Percentiles rank a stretch among this genome's conserved stretches.
These are phyloP conservation scores for Pomacea canaliculata DNA, from an alignment of 2,888 invertebrate genomes.

Conservation along the genomic window DNA sequence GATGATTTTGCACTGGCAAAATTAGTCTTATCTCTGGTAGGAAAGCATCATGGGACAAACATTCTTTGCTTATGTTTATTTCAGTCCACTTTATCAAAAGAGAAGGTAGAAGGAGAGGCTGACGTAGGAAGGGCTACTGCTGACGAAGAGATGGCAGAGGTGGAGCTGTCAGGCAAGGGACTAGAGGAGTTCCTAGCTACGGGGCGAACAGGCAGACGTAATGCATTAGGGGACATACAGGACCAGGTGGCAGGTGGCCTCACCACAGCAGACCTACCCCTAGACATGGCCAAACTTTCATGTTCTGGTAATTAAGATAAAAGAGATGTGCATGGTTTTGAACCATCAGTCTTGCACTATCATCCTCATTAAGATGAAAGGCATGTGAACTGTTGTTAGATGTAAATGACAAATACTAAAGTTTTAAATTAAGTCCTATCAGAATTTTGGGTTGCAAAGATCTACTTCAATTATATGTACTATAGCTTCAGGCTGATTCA, in stretches of 20 bases:
- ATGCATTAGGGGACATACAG: conserved; percentile 88
- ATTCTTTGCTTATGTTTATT: background rate
- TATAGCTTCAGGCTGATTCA: too few relatives aligned
- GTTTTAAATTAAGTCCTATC: too few relatives aligned
- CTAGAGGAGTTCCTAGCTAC: conserved; percentile 85
- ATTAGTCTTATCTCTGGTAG: too few relatives aligned
- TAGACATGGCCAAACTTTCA: conserved; percentile 77
- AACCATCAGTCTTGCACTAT: too few relatives aligned
- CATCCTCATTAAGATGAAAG: too few relatives aligned
- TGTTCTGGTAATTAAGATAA: conserved; percentile 48
- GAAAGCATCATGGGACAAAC: too few relatives aligned
- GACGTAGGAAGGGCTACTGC: background rate
- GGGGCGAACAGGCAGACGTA: conserved; percentile 87
- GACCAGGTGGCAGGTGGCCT: conserved; percentile 79
- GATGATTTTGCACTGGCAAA: too few relatives aligned
- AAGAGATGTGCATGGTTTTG: too few relatives aligned
- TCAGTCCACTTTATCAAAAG: background rate
- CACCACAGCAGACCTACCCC: conserved; percentile 81
- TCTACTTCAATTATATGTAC: too few relatives aligned
- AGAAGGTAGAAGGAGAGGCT: background rate
- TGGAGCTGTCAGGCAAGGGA: conserved; percentile 23
- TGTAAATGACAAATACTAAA: too few relatives aligned
- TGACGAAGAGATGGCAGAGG: background rate
- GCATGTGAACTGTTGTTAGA: too few relatives aligned
- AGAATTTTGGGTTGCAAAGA: too few relatives aligned